Evolutionary conservation across 2,888 invertebrate species (phyloP), one percentile per base, ranked within the genome.

Genomic region (Hirtodrosophila alboralis): DNA sequence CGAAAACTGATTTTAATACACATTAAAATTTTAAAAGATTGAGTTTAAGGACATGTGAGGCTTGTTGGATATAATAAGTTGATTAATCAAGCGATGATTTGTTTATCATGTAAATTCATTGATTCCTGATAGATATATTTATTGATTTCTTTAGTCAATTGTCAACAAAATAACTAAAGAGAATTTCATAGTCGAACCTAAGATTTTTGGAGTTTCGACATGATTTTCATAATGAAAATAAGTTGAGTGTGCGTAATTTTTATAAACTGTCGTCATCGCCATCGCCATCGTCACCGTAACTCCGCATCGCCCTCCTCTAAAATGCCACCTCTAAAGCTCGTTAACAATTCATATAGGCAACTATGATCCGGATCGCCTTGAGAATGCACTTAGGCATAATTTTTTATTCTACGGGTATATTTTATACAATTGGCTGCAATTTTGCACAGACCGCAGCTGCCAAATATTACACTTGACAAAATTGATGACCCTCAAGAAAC

Each of bases 361-460:
- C 49, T 54, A 37, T 31, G 53, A 13, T 60, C 71, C 69, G 47
- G 85, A 67, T 85, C 58, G 83, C 85, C 85, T 85, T 85, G 87
- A 60, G 70, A 70, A 70, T 72, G 86, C 87, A 87, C 79, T 87
- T 86, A 84, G 76, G 76, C 81, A 74, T 79, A 72, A 66, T 66
- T 67, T 80, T n/a, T 76, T 54, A 57, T 54, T 84, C 64, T 72
- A 18, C 2, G 18, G 18, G 4, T 18, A 75, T 63, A 76, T 61
- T 59, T 62, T 76, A 69, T 71, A 80, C 76, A 81, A 86, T 84
- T 86, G 69, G 69, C 75, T 80, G 84, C 84, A 81, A 84, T 61
- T 79, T 83, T 31, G 62, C 54, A 41, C 33, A 10, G 21, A 36
- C 37, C 31, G 43, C 75, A 61, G 54, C 78, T 69, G 75, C 43